phyloP scores from a whole-genome alignment of 2,797 vertebrate genomes.

The Alauda arvensis region DNA sequence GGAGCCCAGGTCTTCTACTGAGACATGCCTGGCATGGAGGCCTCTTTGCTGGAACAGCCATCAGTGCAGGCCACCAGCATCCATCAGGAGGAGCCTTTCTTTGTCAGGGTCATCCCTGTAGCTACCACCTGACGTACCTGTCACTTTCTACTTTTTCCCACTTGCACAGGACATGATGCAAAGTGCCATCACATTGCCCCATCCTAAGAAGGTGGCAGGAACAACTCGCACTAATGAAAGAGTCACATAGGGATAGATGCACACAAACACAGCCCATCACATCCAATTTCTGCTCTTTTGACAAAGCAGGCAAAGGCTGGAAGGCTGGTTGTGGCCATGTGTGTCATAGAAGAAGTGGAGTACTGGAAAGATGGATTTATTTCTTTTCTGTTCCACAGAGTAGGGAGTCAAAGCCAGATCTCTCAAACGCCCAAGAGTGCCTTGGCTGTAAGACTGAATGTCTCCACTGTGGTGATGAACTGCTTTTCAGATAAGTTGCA shows the following conservation, averaged over 20 bases:
- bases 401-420: neutral
- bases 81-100: neutral
- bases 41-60: neutral
- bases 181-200: neutral
- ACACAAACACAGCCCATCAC: neutral
- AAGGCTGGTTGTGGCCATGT: neutral
- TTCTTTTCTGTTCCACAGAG: neutral
- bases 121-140: too few relatives aligned
- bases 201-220: neutral
- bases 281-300: neutral
- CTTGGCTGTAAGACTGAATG: neutral
- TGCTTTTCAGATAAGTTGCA: neutral
- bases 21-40: neutral
- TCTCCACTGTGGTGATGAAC: neutral
- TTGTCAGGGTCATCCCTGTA: neutral
- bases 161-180: too few relatives aligned
- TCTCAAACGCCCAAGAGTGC: neutral
- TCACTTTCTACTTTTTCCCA: neutral
- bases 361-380: neutral
- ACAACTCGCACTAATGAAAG: neutral
- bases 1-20: neutral
- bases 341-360: neutral
- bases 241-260: accelerated
- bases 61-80: neutral
- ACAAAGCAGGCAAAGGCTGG: neutral